Conservation (phyloP, 2,797 vertebrate species). For the Phaenicophaeus curvirostris region DNA sequence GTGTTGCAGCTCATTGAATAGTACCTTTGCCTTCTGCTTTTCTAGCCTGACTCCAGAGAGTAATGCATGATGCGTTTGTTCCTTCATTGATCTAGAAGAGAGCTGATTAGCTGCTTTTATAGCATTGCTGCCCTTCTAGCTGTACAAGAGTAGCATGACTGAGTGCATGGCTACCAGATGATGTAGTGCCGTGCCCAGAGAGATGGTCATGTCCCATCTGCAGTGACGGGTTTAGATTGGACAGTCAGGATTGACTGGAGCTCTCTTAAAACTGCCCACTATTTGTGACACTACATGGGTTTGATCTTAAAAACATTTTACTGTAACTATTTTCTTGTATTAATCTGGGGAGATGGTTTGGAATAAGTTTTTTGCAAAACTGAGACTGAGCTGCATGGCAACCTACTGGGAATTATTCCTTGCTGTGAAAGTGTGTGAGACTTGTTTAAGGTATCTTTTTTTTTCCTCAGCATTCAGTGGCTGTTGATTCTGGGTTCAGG, state of each 20-base stretch:
- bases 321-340: background rate
- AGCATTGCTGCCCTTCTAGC: background rate
- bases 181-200: background rate
- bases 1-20: fast-evolving
- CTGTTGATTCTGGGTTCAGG: constrained; percentile 90
- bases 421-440: background rate
- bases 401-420: background rate
- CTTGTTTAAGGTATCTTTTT: background rate
- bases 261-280: background rate
- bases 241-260: background rate
- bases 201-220: fast-evolving
- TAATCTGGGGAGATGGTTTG: background rate
- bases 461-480: constrained; percentile 84
- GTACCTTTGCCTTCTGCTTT: background rate
- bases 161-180: background rate
- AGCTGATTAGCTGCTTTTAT: background rate
- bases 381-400: background rate
- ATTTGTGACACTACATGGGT: background rate
- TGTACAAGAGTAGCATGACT: fast-evolving
- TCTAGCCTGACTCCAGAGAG: fast-evolving
- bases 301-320: background rate
- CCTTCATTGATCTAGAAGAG: background rate
- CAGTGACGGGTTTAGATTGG: background rate
- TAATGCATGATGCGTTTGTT: fast-evolving
- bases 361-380: background rate